Evolutionary conservation across 35 echinoderm and acorn worm genomes (phyloP).

Genomic region (Apostichopus japonicus): DNA sequence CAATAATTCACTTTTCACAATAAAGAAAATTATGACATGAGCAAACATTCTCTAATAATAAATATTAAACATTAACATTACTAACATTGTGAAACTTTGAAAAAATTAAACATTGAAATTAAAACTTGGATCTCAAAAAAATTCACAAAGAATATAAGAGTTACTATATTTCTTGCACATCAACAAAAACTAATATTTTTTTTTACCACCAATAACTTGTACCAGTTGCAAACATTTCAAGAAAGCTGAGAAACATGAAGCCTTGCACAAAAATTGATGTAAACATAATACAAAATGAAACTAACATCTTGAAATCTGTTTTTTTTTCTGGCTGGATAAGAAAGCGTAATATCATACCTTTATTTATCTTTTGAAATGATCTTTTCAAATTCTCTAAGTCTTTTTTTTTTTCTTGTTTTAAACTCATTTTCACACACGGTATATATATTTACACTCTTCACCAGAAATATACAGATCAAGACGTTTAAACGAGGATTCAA

Average conservation of each 20-base stretch:
- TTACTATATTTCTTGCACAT: constrained; percentile 31
- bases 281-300: constrained; percentile 39
- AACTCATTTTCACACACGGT: constrained; percentile 74
- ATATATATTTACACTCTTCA: constrained; percentile 74
- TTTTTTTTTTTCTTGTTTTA: constrained; percentile 55
- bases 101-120: constrained; percentile 55
- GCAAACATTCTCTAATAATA: constrained; percentile 61
- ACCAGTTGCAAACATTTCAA: constrained; percentile 59
- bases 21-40: constrained; percentile 40
- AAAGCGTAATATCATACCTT: constrained; percentile 43
- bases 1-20: constrained; percentile 16
- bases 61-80: constrained; percentile 64
- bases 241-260: constrained; percentile 49
- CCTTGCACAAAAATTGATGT: constrained; percentile 51
- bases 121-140: constrained; percentile 56
- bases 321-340: constrained; percentile 42
- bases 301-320: constrained; percentile 47
- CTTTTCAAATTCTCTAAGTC: constrained; percentile 19
- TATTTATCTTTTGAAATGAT: not conserved
- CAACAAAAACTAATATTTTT: constrained; percentile 43
- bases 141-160: constrained; percentile 53
- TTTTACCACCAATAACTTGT: constrained; percentile 41
- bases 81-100: constrained; percentile 58
- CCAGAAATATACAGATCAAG: constrained; percentile 89
- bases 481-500: constrained; percentile 59